Evolutionary conservation across 2,113 vertebrate genomes (phyloP).

Genomic region (Typhlomys cinereus): DNA sequence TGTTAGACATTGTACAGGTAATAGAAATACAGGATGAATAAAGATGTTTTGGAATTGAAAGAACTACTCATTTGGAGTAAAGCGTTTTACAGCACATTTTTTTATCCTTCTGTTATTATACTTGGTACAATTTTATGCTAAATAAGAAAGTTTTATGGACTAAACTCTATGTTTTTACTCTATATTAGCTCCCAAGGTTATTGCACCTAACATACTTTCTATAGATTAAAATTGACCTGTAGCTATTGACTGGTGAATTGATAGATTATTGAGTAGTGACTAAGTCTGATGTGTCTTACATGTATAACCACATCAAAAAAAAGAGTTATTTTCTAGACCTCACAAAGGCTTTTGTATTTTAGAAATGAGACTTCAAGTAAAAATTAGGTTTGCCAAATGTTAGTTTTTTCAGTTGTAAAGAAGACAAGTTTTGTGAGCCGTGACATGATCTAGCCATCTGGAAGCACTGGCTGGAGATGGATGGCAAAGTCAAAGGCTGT

Average conservation of each 20-base stretch:
- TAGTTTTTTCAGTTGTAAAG: conserved; percentile 11
- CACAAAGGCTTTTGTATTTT: conserved; percentile 1
- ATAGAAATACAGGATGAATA: not conserved
- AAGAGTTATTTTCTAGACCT: not conserved
- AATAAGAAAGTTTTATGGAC: conserved; percentile 5
- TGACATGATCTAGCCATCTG: not conserved
- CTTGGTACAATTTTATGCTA: not conserved
- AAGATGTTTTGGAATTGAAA: not conserved
- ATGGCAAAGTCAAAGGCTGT: not conserved
- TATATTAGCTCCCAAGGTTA: not conserved
- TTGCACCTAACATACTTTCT: not conserved
- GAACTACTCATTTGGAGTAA: not conserved
- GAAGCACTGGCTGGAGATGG: not conserved
- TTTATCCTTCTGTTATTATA: not conserved
- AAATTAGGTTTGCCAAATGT: not conserved
- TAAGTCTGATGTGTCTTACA: not conserved
- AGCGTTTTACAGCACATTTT: not conserved
- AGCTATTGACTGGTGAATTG: conserved; percentile 14
- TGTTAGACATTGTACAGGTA: not conserved
- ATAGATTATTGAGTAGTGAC: not conserved
- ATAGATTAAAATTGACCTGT: conserved; percentile 4
- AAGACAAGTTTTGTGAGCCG: conserved; percentile 11
- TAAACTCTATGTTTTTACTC: conserved; percentile 13
- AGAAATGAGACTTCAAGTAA: not conserved
- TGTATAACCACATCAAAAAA: not conserved